Evolutionary conservation across 2,113 vertebrate species (phyloP), one percentile per base, ranked within the genome.

Genomic region (Pardalotus punctatus): DNA sequence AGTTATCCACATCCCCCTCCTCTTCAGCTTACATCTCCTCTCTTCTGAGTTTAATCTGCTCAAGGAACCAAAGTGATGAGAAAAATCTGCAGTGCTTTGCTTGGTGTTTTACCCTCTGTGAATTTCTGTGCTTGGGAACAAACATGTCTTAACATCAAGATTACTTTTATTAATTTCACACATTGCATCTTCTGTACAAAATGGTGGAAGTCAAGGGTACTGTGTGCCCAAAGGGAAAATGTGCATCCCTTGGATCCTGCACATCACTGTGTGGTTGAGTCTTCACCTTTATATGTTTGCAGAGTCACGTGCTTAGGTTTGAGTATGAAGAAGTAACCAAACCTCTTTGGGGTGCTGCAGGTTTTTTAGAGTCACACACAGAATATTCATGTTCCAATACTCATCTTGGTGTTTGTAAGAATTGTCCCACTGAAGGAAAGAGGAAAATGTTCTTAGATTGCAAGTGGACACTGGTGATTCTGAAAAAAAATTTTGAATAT

Each of bases 371-470:
- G 35, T 17, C 12, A 1, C 15, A 18, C 2, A 3, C 9, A 35
- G 35, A 60, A 10, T 35, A 35, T 48, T 65, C 8, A 17, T 22
- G n/a, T 77, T 61, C 35, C 47, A 43, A 7, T 56, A 13, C 5
- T 1, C 4, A 3, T 38, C 36, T 42, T 40, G 0, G 3, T 22
- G 17, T 29, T 84, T 0, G 0, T 36, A 33, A 93, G 86, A 96
- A 47, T 86, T 0, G 0, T 45, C 17, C 43, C 8, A 6, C 24
- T 71, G 60, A 90, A 74, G 27, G 62, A 81, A 72, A 48, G 78
- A 53, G 22, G 47, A 91, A 28, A 36, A 33, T 42, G 18, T 42
- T 56, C 71, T 62, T 48, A 42, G 18, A 12, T 9, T 70, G 48
- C 35, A 81, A 61, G 31, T 42, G 78, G 45, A 56, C 21, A 29